Evolutionary conservation across 2,888 invertebrate species (phyloP), one percentile per base, ranked within the genome.

Genomic region (Elgonia sp.): DNA sequence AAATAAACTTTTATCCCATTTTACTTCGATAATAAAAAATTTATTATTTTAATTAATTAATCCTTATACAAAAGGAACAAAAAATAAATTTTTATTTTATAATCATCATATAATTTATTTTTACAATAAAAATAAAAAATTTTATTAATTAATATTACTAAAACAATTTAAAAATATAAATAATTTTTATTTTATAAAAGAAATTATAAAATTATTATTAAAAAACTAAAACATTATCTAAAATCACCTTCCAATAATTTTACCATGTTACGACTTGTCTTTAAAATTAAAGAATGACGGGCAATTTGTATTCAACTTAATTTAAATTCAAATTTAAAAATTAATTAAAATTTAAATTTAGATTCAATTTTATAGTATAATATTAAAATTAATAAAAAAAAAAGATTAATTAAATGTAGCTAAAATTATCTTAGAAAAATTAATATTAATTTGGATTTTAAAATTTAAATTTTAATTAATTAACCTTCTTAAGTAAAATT

Each of bases 21-120:
- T 69, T 55, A 87, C 73, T 87, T 87, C 79, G 87, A 83, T 57
- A 87, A 63, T 55, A 16, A 67, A 53, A 77, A 60, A 53, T 83
- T 67, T 53, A 53, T 72, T 50, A 70, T 39, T 55, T 60, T 57
- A 95, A 94, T 96, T 95, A 95, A 96, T 96, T 95, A 96, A 95
- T 96, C 96, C 96, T 96, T 96, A 96, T 96, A 96, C 96, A 96
- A 96, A 97, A 97, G 96, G 96, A 96, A 97, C 96, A 95, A 94
- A 94, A 95, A 96, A 94, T 95, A 82, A 96, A 96, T 95, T 95
- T 94, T 96, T 95, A 95, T 18, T 18, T 39, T 46, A 37, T 46
- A 20, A 46, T 12, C 8, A 20, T 16, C 2, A 46, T n/a, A 14
- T 3, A 53, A 53, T 42, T 42, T 9, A 50, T 21, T 69, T 50